Base-by-base conservation (phyloP, 2,888 invertebrate species). In the Loripinus fragilis region DNA sequence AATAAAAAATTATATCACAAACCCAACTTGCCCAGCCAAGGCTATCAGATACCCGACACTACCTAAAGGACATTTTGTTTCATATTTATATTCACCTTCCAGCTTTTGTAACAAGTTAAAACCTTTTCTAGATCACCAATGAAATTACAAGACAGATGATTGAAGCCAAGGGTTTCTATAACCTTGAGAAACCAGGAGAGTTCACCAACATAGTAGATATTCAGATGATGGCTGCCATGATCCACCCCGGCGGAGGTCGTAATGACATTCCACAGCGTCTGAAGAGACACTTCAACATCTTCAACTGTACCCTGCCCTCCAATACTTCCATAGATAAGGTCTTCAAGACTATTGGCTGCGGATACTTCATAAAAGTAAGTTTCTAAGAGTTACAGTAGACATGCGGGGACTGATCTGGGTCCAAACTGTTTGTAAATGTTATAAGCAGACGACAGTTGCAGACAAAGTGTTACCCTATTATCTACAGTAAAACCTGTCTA, bases 151-250 rank as follows among this genome's bases (percentile, higher is more conserved):
- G 99, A 0, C 98, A 99, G 94, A 96, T 97, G 12, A 98, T 99
- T 97, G 98, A 98, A 91, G 97, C 97, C 97, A 96, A 96, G 85
- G 99, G 99, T n/a, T 99, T 99, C 94, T 99, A 98, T 92, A 98
- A 97, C 91, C 95, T 99, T 83, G 98, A 99, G 94, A 98, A 98
- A 93, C 99, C 99, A 0, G 99, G 99, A 28, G 99, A 99, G 92
- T 99, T 99, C 92, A 97, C 96, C 7, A 96, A 96, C 28, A 96
- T 99, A 79, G 95, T 97, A 0, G 99, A 98, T 93, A 96, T 99
- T 35, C 97, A 97, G 90, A 97, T 98, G 94, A 95, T 98, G 78
- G 98, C 96, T 20, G 98, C 98, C 1, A 98, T 99, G 98, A 97
- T 97, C 42, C 97, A 97, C 92, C 97, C 97, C 83, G 93, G 93